Percentiles rank a stretch among this genome's conserved stretches.
phyloP scores from a whole-genome alignment of 2,113 vertebrate genomes.

The Pogona vitticeps region DNA sequence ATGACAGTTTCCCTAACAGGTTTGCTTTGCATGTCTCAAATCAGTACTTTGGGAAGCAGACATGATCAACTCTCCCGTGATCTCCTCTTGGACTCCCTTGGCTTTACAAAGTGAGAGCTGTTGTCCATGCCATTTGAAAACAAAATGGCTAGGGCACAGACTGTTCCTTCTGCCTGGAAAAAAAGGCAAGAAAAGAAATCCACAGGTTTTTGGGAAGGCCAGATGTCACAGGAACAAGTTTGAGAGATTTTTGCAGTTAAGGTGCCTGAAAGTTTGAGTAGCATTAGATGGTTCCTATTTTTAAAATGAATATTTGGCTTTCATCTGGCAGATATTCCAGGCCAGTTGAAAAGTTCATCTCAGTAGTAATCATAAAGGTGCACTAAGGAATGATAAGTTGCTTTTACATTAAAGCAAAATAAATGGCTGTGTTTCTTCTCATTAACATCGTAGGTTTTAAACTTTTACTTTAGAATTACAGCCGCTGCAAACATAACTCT shows the following conservation, averaged over 20 bases:
- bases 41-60: background rate
- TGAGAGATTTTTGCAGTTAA: background rate
- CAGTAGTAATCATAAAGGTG: constrained; percentile 73
- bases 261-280: constrained; percentile 62
- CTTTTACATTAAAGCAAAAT: constrained; percentile 80
- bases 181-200: background rate
- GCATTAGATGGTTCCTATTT: constrained; percentile 31
- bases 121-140: background rate
- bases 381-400: constrained; percentile 30
- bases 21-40: background rate
- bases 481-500: constrained; percentile 14
- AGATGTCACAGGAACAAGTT: background rate
- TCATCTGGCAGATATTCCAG: constrained; percentile 72
- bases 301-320: constrained; percentile 77
- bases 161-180: background rate
- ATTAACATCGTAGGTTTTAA: constrained; percentile 48
- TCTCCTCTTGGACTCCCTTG: background rate
- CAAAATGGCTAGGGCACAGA: background rate
- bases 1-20: background rate
- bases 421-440: constrained; percentile 73
- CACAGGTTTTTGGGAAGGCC: background rate
- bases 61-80: background rate
- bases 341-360: constrained; percentile 68
- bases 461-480: background rate
- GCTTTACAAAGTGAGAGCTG: background rate